phyloP scores from a whole-genome alignment of 2,888 invertebrate species.

The Gryllus longicercus region DNA sequence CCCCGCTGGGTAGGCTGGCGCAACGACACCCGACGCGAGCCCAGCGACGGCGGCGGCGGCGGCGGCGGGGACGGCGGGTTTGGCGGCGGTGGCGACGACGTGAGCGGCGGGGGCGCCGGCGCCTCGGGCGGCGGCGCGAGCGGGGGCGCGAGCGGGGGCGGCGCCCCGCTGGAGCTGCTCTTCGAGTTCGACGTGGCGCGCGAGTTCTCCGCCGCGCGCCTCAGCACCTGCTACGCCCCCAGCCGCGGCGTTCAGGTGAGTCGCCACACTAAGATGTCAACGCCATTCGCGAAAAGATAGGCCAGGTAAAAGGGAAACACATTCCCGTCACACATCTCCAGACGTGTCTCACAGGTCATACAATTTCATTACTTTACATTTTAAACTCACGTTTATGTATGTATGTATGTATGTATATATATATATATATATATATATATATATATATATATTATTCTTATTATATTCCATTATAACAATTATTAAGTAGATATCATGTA shows the following conservation, averaged over 20 bases:
- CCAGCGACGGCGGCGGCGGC: neutral
- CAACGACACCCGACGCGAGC: constrained; percentile 54
- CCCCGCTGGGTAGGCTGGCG: constrained; percentile 85
- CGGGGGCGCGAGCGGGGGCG: constrained; percentile 32
- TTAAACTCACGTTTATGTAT: no score
- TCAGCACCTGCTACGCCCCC: constrained; percentile 78
- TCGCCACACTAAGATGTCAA: no score
- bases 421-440: no score
- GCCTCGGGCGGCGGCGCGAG: neutral
- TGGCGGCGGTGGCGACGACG: neutral
- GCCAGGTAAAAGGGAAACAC: no score
- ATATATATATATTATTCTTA: no score
- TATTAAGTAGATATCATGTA: no score
- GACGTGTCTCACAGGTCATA: no score
- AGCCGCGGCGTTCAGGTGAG: constrained; percentile 73
- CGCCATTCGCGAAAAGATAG: no score
- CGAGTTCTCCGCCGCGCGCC: constrained; percentile 67
- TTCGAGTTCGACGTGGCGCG: constrained; percentile 77
- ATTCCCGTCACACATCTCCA: no score
- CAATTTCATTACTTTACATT: no score
- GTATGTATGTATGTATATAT: no score
- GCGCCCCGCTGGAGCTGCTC: constrained; percentile 66
- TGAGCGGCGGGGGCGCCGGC: neutral
- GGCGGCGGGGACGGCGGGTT: neutral
- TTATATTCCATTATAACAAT: no score